phyloP scores from a whole-genome alignment of 1,140 invertebrate species.

The Mercenaria mercenaria region DNA sequence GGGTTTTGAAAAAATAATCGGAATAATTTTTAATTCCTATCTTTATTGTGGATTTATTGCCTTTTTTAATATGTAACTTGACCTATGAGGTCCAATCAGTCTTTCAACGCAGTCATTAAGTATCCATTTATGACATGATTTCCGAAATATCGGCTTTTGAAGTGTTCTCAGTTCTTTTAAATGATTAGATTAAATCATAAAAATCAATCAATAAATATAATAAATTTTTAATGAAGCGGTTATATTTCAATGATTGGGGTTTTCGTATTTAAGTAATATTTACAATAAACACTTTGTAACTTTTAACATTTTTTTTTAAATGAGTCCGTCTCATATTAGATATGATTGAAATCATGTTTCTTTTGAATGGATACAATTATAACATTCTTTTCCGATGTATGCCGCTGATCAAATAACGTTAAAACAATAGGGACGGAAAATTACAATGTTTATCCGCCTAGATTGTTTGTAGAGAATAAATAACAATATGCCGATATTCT shows the following conservation, averaged over 20 bases:
- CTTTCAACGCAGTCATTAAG: background rate
- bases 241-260: background rate
- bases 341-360: background rate
- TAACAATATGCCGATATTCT: conserved; percentile 27
- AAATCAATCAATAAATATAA: background rate
- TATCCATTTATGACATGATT: conserved; percentile 22
- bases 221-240: conserved; percentile 10
- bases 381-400: conserved; percentile 21
- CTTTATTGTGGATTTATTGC: too few species aligned
- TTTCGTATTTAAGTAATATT: background rate
- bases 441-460: conserved; percentile 16
- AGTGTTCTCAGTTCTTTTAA: background rate
- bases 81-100: background rate
- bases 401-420: background rate
- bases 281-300: too few species aligned
- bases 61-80: background rate
- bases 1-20: too few species aligned
- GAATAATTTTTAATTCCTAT: too few species aligned
- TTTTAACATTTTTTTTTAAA: background rate
- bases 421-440: conserved; percentile 20
- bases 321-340: background rate
- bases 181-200: conserved; percentile 25
- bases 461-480: conserved; percentile 39
- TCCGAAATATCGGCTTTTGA: background rate
- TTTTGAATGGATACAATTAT: background rate